Percentiles rank a stretch among this genome's conserved stretches.
These are phyloP conservation scores for Noctua janthe DNA, from an alignment of 2,888 invertebrate genomes.

Conservation along the genomic window DNA sequence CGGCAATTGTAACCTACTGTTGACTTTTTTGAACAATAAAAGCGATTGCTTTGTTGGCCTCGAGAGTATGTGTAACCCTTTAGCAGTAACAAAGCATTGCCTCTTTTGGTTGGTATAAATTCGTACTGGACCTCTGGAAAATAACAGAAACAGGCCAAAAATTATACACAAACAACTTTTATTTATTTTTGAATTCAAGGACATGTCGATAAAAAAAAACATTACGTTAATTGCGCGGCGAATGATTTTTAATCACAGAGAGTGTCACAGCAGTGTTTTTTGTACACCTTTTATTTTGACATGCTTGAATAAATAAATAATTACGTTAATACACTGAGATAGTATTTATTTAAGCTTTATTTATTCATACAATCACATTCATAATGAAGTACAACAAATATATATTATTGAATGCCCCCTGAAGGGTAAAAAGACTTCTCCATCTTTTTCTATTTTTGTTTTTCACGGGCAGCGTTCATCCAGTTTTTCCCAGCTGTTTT, in stretches of 20 bases:
- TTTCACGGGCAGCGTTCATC: too few species aligned
- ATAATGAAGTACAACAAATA: too few species aligned
- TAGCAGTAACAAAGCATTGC: slow-evolving; percentile 58
- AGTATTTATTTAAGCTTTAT: neutral
- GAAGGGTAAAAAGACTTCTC: too few species aligned
- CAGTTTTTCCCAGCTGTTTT: too few species aligned
- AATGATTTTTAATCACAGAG: neutral
- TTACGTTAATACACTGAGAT: neutral
- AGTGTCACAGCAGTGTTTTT: neutral
- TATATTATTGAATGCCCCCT: too few species aligned
- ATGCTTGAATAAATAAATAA: neutral
- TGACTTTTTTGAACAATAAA: slow-evolving; percentile 59
- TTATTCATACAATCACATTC: too few species aligned
- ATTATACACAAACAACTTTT: neutral
- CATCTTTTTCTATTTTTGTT: too few species aligned
- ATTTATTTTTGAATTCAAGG: neutral
- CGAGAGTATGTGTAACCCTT: slow-evolving; percentile 62
- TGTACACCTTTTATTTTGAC: neutral
- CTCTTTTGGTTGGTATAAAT: slow-evolving; percentile 53
- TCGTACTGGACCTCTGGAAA: slow-evolving; percentile 8
- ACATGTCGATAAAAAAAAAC: neutral
- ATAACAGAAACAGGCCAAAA: neutral
- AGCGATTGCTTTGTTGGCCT: slow-evolving; percentile 41
- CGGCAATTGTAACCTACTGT: slow-evolving; percentile 32
- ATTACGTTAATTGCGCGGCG: neutral